Conservation (phyloP, 2,113 vertebrate genomes). For the Orientallactaga bullata region DNA sequence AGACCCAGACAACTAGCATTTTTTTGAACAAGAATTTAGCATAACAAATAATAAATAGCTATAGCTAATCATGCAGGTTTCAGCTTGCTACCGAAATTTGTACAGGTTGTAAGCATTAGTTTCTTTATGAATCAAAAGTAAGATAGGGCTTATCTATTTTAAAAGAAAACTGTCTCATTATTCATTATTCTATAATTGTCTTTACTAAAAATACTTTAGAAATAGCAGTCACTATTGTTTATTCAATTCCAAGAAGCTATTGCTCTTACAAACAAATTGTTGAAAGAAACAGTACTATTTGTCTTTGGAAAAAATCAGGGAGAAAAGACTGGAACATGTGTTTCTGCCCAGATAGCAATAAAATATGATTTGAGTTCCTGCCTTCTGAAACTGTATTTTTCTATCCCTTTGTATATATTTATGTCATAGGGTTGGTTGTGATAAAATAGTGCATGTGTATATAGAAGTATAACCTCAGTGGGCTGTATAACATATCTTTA, state of each 20-base stretch:
- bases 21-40: slow-evolving; percentile 12
- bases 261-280: slow-evolving; percentile 52
- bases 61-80: slow-evolving; percentile 19
- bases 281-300: slow-evolving; percentile 49
- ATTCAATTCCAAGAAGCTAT: slow-evolving; percentile 8
- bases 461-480: slow-evolving; percentile 5
- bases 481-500: neutral
- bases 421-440: neutral
- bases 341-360: slow-evolving; percentile 68
- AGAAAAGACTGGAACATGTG: slow-evolving; percentile 45
- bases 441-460: neutral
- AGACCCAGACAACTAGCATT: neutral
- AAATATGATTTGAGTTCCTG: slow-evolving; percentile 38
- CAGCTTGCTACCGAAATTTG: slow-evolving; percentile 16
- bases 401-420: neutral
- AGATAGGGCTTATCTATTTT: slow-evolving; percentile 34
- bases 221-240: slow-evolving; percentile 51
- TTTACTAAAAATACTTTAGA: slow-evolving; percentile 58
- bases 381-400: slow-evolving; percentile 53
- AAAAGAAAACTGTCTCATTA: slow-evolving; percentile 12
- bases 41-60: slow-evolving; percentile 22
- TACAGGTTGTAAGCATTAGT: neutral
- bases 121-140: neutral
- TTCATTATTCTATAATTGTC: slow-evolving; percentile 50
- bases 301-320: slow-evolving; percentile 53